A percentile compares a stretch with the other conserved stretches of the same genome.
Conservation (phyloP, 2,888 invertebrate genomes). For the Synanthedon andrenaeformis region DNA sequence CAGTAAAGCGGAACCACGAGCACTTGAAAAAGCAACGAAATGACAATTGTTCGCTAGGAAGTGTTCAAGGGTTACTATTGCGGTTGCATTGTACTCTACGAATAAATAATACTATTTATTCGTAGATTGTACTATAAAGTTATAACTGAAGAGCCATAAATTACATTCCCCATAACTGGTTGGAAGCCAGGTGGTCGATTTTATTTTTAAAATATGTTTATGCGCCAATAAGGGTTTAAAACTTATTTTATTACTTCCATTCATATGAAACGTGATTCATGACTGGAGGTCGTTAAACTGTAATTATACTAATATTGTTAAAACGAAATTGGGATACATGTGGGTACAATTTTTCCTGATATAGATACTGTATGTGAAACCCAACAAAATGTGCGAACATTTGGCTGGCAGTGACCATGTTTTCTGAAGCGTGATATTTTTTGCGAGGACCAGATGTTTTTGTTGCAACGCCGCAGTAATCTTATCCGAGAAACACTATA, state of each 20-base stretch:
- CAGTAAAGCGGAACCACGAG: slow-evolving; percentile 13
- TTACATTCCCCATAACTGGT: slow-evolving; percentile 43
- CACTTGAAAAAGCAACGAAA: slow-evolving; percentile 31
- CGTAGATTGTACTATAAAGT: slow-evolving; percentile 21
- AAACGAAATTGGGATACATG: no score
- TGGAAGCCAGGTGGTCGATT: slow-evolving; percentile 55
- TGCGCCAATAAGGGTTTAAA: slow-evolving; percentile 50
- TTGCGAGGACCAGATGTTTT: slow-evolving; percentile 42
- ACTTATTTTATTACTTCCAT: slow-evolving; percentile 56
- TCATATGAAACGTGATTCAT: slow-evolving; percentile 48
- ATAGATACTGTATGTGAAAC: no score
- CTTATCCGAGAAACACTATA: slow-evolving; percentile 36
- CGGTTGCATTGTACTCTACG: slow-evolving; percentile 61
- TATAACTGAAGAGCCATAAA: slow-evolving; percentile 44
- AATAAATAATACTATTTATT: no score
- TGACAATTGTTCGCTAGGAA: slow-evolving; percentile 38
- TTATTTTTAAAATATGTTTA: slow-evolving; percentile 58
- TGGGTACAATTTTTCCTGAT: no score
- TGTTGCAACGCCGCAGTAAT: slow-evolving; percentile 54
- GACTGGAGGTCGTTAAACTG: slow-evolving; percentile 10
- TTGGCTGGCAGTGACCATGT: slow-evolving; percentile 35
- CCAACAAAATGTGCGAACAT: neutral
- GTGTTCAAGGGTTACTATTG: slow-evolving; percentile 56
- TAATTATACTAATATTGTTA: no score
- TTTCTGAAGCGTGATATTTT: slow-evolving; percentile 58